Percentiles rank a stretch among this genome's conserved stretches.
Conservation (phyloP, 1,140 invertebrate species). For the Leucophenga varia region DNA sequence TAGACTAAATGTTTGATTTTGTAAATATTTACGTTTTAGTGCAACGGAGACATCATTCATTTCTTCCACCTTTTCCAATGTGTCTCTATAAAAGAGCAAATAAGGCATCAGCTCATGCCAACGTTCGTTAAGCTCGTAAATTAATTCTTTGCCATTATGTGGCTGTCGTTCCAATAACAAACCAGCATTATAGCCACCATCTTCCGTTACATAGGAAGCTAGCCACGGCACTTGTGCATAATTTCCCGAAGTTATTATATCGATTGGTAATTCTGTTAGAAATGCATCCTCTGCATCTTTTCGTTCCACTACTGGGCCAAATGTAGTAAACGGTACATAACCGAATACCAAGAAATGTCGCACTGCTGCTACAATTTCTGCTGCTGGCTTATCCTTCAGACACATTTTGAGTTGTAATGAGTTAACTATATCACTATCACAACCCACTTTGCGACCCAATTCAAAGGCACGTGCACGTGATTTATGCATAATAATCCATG, state of each 20-base stretch:
- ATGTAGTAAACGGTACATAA: constrained; percentile 62
- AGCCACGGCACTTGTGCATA: constrained; percentile 61
- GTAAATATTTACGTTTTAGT: constrained; percentile 20
- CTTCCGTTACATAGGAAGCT: constrained; percentile 57
- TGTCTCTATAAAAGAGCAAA: constrained; percentile 18
- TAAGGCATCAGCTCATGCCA: constrained; percentile 22
- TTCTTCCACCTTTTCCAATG: constrained; percentile 13
- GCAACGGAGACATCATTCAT: constrained; percentile 11
- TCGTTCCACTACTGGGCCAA: constrained; percentile 60
- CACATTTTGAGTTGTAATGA: constrained; percentile 59
- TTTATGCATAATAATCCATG: constrained; percentile 57
- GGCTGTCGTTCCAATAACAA: constrained; percentile 19
- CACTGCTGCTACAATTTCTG: constrained; percentile 19
- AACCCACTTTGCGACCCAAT: constrained; percentile 61
- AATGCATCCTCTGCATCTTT: constrained; percentile 48
- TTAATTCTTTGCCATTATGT: constrained; percentile 9
- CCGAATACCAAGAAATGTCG: constrained; percentile 43
- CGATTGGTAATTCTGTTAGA: constrained; percentile 55
- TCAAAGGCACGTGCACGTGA: constrained; percentile 60
- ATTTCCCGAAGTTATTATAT: constrained; percentile 57
- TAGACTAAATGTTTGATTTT: constrained; percentile 3
- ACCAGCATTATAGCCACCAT: constrained; percentile 60
- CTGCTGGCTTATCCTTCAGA: constrained; percentile 58
- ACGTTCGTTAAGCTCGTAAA: constrained; percentile 13
- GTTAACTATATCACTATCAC: constrained; percentile 48